These are phyloP conservation scores for Rhinoraja longicauda DNA, from an alignment of 2,797 vertebrate genomes.

Conservation along the genomic window DNA sequence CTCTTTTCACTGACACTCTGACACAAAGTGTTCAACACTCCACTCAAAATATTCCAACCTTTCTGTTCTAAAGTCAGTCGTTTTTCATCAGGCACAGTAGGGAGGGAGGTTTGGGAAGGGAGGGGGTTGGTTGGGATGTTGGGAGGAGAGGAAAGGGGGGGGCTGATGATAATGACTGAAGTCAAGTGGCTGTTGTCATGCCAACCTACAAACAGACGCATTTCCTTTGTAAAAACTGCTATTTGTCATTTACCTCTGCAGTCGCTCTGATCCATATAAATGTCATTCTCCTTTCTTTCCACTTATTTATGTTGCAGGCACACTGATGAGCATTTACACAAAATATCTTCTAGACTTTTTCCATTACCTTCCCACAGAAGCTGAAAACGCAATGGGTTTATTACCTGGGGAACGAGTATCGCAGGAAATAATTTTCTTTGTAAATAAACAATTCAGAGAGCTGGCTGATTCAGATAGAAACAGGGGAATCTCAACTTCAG, in stretches of 20 bases:
- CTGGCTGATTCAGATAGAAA: background rate
- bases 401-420: background rate
- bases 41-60: constrained; percentile 1
- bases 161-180: constrained; percentile 29
- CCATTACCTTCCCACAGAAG: background rate
- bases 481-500: background rate
- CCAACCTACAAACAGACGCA: constrained; percentile 37
- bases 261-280: constrained; percentile 24
- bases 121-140: no score
- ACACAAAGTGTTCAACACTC: background rate
- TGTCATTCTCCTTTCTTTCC: background rate
- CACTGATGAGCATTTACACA: background rate
- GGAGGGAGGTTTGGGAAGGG: background rate
- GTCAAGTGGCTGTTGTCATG: constrained; percentile 32
- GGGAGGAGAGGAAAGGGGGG: background rate
- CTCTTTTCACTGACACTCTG: background rate
- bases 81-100: background rate
- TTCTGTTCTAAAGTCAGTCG: background rate
- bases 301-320: background rate
- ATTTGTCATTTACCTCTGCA: constrained; percentile 29
- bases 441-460: constrained; percentile 16
- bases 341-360: background rate
- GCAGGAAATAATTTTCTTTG: background rate
- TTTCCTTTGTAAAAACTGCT: constrained; percentile 36
- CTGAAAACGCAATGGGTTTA: background rate